Conservation (phyloP, 1,140 invertebrate genomes). For the Drosophila biarmipes region DNA sequence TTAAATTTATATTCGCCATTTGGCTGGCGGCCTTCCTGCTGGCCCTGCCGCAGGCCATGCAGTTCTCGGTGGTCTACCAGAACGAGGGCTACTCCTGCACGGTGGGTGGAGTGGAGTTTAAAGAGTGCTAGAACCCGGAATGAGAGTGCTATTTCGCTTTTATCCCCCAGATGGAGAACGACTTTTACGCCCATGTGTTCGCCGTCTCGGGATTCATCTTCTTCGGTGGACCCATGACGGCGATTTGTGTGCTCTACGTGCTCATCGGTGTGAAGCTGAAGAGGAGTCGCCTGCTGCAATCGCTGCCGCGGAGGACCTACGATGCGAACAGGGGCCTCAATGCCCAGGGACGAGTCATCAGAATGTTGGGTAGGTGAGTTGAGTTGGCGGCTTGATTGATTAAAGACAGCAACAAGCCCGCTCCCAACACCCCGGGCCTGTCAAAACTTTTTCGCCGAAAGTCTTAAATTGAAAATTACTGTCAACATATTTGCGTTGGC, state of each 20-base stretch:
- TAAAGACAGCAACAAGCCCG: slow-evolving; percentile 37
- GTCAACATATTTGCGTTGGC: slow-evolving; percentile 57
- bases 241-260: slow-evolving; percentile 93
- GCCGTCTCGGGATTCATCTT: slow-evolving; percentile 93
- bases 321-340: slow-evolving; percentile 73
- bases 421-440: slow-evolving; percentile 1
- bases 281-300: slow-evolving; percentile 80
- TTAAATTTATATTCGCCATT: slow-evolving; percentile 89
- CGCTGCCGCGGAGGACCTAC: slow-evolving; percentile 54
- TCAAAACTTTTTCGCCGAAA: slow-evolving; percentile 47
- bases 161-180: slow-evolving; percentile 85
- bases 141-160: slow-evolving; percentile 7
- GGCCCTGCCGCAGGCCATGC: slow-evolving; percentile 92
- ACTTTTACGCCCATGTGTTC: slow-evolving; percentile 90
- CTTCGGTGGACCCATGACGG: slow-evolving; percentile 93
- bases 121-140: neutral
- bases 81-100: slow-evolving; percentile 85
- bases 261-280: slow-evolving; percentile 91
- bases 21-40: slow-evolving; percentile 89
- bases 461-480: slow-evolving; percentile 66
- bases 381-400: slow-evolving; percentile 65
- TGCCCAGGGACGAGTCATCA: slow-evolving; percentile 87
- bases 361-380: slow-evolving; percentile 88
- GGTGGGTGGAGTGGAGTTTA: slow-evolving; percentile 31
- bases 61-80: slow-evolving; percentile 88